Conservation (phyloP, 2,888 invertebrate species). For the Suillia variegata region DNA sequence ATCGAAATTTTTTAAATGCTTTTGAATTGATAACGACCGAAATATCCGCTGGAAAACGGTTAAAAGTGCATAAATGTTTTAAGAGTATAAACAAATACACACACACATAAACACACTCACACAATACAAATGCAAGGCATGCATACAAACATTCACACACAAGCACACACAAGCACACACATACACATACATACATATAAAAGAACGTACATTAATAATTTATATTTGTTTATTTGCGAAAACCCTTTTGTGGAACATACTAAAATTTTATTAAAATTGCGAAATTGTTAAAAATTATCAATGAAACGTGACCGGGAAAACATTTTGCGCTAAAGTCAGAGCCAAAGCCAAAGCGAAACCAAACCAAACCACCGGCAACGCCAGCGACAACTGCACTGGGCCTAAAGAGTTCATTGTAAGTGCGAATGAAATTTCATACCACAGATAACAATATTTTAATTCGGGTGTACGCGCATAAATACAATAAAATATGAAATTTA, state of each 20-base stretch:
- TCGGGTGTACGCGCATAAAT: background rate
- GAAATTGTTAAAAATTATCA: slow-evolving; percentile 47
- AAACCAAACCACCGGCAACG: no score
- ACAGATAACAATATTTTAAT: background rate
- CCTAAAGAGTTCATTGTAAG: no score
- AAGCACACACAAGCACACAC: background rate
- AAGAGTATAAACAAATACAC: background rate
- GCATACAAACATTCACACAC: background rate
- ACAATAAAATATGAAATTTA: no score
- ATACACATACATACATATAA: slow-evolving; percentile 1
- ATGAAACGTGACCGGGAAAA: slow-evolving; percentile 50
- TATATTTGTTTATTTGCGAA: slow-evolving; percentile 8
- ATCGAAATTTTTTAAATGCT: slow-evolving; percentile 53
- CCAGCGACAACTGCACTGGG: no score
- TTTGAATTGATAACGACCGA: slow-evolving; percentile 48
- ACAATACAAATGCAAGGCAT: slow-evolving; percentile 45
- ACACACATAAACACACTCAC: slow-evolving; percentile 22
- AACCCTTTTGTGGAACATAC: slow-evolving; percentile 28
- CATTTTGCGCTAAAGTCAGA: slow-evolving; percentile 32
- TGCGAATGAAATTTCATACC: no score
- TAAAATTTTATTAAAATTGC: slow-evolving; percentile 42
- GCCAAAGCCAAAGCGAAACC: background rate
- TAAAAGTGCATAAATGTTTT: slow-evolving; percentile 47
- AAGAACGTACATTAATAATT: no score
- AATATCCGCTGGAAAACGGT: slow-evolving; percentile 40